Conservation (phyloP, 2,113 vertebrate species). For the Trachemys scripta region DNA sequence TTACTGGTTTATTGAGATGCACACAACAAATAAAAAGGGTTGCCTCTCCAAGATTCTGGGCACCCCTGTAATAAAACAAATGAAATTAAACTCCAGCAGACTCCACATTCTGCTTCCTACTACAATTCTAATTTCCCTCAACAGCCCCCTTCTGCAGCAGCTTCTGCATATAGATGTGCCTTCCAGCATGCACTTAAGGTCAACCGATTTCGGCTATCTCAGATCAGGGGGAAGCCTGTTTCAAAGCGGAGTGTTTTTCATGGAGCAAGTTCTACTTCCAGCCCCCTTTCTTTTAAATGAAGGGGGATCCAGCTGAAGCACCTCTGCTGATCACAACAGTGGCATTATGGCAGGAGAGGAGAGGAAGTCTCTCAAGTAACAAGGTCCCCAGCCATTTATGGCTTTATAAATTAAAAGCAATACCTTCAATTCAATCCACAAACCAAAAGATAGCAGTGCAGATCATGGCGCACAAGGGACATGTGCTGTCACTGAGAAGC, state of each 20-base stretch:
- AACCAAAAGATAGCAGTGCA: not conserved
- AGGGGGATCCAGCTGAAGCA: not conserved
- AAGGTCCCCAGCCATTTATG: not conserved
- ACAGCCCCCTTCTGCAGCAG: too few relatives aligned
- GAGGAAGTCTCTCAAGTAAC: not conserved
- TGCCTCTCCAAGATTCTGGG: not conserved
- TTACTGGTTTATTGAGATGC: not conserved
- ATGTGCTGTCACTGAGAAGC: not conserved
- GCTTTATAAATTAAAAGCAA: not conserved
- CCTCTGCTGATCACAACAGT: not conserved
- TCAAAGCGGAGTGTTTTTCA: not conserved
- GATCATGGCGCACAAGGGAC: not conserved
- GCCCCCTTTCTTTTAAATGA: not conserved
- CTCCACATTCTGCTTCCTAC: not conserved
- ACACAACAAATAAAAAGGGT: not conserved
- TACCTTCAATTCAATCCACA: not conserved
- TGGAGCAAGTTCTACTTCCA: not conserved
- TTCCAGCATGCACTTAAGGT: not conserved
- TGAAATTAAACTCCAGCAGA: not conserved
- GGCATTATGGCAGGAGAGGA: not conserved
- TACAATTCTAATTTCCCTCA: not conserved
- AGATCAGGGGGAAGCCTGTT: not conserved
- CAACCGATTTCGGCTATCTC: not conserved
- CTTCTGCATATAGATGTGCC: not conserved
- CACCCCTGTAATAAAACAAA: not conserved